Conservation (phyloP, 1,140 invertebrate genomes). For the Telenomus remus region DNA sequence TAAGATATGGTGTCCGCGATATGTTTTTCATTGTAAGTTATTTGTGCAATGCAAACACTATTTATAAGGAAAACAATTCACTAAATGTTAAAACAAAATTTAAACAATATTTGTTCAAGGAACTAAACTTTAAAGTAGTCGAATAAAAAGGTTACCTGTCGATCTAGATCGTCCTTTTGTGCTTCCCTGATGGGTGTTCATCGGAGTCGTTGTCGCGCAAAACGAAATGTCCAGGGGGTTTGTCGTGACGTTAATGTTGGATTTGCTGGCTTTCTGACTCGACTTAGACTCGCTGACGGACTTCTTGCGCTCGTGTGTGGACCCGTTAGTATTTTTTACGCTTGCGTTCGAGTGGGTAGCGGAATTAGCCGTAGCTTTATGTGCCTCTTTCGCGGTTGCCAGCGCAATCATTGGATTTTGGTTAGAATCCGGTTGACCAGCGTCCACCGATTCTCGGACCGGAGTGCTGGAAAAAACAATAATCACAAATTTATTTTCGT, state of each 20-base stretch:
- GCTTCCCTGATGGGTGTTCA: constrained; percentile 49
- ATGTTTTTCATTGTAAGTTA: no score
- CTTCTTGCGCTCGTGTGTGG: constrained; percentile 45
- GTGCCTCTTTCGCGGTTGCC: constrained; percentile 61
- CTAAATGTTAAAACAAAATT: no score
- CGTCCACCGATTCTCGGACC: constrained; percentile 73
- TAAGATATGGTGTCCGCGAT: no score
- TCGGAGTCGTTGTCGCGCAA: constrained; percentile 58
- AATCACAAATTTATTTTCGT: constrained; percentile 8
- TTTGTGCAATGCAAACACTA: no score
- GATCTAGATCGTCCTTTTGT: constrained; percentile 63
- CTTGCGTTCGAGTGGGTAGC: constrained; percentile 36
- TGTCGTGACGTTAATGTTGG: constrained; percentile 79
- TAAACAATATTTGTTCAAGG: neutral
- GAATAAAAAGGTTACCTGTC: constrained; percentile 60
- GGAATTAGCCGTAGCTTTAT: constrained; percentile 30
- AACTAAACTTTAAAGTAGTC: neutral
- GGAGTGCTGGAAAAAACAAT: constrained; percentile 63
- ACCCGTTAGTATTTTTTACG: constrained; percentile 34
- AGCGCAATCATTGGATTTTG: constrained; percentile 65
- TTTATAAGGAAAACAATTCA: no score
- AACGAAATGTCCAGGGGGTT: constrained; percentile 78
- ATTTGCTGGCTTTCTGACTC: constrained; percentile 62
- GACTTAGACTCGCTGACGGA: constrained; percentile 48
- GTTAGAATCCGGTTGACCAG: constrained; percentile 68